Percentiles rank a stretch among this genome's conserved stretches.
These are phyloP conservation scores for Philypnodon macrostomus DNA, from an alignment of 2,797 vertebrate genomes.

Conservation along the genomic window DNA sequence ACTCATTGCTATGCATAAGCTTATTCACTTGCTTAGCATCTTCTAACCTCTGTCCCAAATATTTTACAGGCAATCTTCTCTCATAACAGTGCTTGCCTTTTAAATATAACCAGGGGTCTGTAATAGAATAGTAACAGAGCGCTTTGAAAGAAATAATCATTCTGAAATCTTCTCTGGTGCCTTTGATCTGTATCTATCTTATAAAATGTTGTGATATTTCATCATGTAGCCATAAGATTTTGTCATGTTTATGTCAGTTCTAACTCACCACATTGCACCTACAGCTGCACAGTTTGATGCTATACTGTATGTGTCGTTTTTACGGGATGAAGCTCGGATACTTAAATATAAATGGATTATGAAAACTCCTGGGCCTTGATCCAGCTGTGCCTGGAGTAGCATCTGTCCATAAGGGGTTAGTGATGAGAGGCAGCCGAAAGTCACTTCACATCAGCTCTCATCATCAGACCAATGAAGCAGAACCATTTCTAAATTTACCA, in stretches of 20 bases:
- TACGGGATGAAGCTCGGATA: slow-evolving; percentile 52
- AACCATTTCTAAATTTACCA: slow-evolving; percentile 39
- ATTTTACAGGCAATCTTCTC: slow-evolving; percentile 32
- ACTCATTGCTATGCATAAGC: background rate
- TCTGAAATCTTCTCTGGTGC: slow-evolving; percentile 48
- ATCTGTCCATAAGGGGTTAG: slow-evolving; percentile 57
- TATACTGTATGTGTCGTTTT: slow-evolving; percentile 57
- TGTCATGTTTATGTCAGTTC: slow-evolving; percentile 39
- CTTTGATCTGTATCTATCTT: slow-evolving; percentile 54
- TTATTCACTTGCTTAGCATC: background rate
- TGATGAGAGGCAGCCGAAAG: slow-evolving; percentile 35
- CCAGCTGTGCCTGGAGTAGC: slow-evolving; percentile 71
- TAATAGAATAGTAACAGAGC: slow-evolving; percentile 56
- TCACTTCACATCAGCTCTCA: slow-evolving; percentile 50
- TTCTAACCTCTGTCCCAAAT: slow-evolving; percentile 23
- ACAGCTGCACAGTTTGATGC: slow-evolving; percentile 26
- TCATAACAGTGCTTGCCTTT: slow-evolving; percentile 33
- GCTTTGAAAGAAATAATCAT: slow-evolving; percentile 57
- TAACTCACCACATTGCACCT: slow-evolving; percentile 28
- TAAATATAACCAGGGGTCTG: slow-evolving; percentile 38
- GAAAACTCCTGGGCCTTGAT: slow-evolving; percentile 48
- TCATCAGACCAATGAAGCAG: slow-evolving; percentile 64
- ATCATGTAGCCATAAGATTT: slow-evolving; percentile 36
- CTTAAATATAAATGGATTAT: slow-evolving; percentile 68
- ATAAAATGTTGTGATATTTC: slow-evolving; percentile 40